These are phyloP conservation scores for Eupsittula cactorum DNA, from an alignment of 2,113 vertebrate species.

Conservation along the genomic window DNA sequence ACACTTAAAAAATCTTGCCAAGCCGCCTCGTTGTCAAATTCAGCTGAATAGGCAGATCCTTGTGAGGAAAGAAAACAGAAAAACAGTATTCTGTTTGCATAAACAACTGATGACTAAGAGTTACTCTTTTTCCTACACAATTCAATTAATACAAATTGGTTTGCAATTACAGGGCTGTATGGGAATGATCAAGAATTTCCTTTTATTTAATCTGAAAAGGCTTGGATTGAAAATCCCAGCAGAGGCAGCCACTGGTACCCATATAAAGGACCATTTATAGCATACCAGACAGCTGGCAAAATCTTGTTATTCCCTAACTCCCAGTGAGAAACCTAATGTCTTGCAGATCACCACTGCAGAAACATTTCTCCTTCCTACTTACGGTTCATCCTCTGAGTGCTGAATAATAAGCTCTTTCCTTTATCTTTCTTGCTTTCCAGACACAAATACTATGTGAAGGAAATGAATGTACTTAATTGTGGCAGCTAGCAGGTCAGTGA, in stretches of 20 bases:
- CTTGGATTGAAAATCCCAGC: slow-evolving; percentile 38
- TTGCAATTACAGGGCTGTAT: slow-evolving; percentile 35
- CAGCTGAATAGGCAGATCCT: slow-evolving; percentile 62
- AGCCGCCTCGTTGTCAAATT: slow-evolving; percentile 39
- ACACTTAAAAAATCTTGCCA: slow-evolving; percentile 59
- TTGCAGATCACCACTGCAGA: slow-evolving; percentile 39
- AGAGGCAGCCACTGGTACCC: slow-evolving; percentile 23
- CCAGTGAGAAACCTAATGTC: slow-evolving; percentile 56
- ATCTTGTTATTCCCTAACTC: slow-evolving; percentile 46
- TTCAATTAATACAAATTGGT: slow-evolving; percentile 64
- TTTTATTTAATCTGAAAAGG: slow-evolving; percentile 59
- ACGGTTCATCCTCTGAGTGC: background rate
- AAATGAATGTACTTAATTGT: slow-evolving; percentile 61
- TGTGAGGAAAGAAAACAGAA: slow-evolving; percentile 36
- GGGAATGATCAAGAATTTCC: slow-evolving; percentile 49
- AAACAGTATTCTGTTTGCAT: slow-evolving; percentile 44
- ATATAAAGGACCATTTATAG: slow-evolving; percentile 40
- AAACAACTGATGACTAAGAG: slow-evolving; percentile 66
- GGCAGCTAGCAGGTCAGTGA: slow-evolving; percentile 47
- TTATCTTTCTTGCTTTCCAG: slow-evolving; percentile 35
- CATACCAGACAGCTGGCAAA: slow-evolving; percentile 42
- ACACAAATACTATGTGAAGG: slow-evolving; percentile 45
- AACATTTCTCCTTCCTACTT: slow-evolving; percentile 16
- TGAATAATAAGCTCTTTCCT: background rate
- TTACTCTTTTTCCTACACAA: slow-evolving; percentile 66